Conservation (phyloP, 2,113 vertebrate species). For the Echinops telfairi region DNA sequence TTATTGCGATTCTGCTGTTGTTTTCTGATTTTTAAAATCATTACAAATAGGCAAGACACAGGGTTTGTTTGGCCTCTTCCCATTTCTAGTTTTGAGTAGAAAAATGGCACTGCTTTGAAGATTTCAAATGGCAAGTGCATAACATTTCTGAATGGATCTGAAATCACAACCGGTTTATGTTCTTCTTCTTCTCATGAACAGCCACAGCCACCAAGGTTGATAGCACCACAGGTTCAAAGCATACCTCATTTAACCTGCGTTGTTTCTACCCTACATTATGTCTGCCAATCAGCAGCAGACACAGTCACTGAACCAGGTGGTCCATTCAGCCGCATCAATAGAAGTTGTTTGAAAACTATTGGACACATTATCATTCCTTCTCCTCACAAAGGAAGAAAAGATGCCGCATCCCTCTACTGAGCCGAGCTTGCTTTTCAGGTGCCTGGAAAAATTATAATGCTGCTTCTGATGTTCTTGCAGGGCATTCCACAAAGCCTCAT, state of each 20-base stretch:
- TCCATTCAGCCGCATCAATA: conserved; percentile 50
- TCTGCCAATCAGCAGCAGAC: conserved; percentile 65
- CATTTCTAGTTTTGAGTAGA: conserved; percentile 9
- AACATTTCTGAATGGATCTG: neutral
- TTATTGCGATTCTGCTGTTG: too few relatives aligned
- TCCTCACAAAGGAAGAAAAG: conserved; percentile 49
- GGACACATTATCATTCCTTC: conserved; percentile 2
- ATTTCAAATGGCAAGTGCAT: neutral
- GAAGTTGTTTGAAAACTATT: conserved; percentile 49
- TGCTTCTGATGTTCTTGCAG: conserved; percentile 17
- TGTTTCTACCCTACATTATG: conserved; percentile 41
- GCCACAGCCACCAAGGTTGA: neutral
- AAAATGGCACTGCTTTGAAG: neutral
- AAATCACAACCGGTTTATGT: conserved; percentile 53
- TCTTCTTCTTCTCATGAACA: neutral
- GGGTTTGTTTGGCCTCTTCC: neutral
- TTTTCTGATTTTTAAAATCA: neutral
- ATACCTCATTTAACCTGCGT: conserved; percentile 45
- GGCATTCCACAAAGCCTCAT: conserved; percentile 37
- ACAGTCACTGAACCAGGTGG: conserved; percentile 25
- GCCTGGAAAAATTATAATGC: conserved; percentile 30
- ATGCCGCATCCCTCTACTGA: neutral
- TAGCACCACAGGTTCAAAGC: conserved; percentile 35
- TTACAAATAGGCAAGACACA: neutral
- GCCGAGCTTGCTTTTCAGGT: conserved; percentile 24